Evolutionary conservation across 2,797 vertebrate genomes (phyloP).

Genomic region (Crenichthys baileyi): DNA sequence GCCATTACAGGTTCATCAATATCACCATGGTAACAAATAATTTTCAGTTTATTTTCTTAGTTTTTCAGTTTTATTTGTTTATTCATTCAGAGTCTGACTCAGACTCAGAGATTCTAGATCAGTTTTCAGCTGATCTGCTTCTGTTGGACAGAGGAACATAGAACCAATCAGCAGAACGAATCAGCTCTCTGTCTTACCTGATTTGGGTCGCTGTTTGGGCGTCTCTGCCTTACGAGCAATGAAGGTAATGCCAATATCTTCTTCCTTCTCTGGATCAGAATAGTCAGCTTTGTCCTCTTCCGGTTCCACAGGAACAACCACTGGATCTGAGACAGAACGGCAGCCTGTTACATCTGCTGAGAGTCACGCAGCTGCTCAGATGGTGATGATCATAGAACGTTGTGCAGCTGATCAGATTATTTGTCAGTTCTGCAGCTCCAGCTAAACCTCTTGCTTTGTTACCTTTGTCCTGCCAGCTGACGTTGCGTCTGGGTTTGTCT

Average conservation of each 20-base stretch:
- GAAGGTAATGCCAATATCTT: slow-evolving; percentile 92
- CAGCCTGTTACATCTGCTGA: no score
- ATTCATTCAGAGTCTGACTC: no score
- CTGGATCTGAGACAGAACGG: slow-evolving; percentile 70
- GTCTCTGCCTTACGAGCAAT: slow-evolving; percentile 87
- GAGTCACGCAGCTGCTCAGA: not conserved
- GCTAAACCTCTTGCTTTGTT: slow-evolving; percentile 19
- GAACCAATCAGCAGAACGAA: no score
- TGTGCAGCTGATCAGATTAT: not conserved
- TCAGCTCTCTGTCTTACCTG: slow-evolving; percentile 74
- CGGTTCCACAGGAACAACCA: slow-evolving; percentile 81
- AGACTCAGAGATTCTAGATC: no score
- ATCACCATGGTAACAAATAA: not conserved
- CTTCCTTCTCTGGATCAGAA: slow-evolving; percentile 87
- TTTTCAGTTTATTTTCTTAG: not conserved
- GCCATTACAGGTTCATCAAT: no score
- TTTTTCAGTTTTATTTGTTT: not conserved
- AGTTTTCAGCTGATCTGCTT: not conserved
- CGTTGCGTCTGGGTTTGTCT: slow-evolving; percentile 84
- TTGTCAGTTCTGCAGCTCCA: not conserved
- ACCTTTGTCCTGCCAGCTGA: slow-evolving; percentile 92
- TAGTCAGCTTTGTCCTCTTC: slow-evolving; percentile 85
- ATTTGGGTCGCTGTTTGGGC: slow-evolving; percentile 83
- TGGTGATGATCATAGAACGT: no score
- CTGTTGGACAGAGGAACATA: not conserved